Evolutionary conservation across 2,113 vertebrate species (phyloP).

Genomic region (Hirundichthys speculiger): DNA sequence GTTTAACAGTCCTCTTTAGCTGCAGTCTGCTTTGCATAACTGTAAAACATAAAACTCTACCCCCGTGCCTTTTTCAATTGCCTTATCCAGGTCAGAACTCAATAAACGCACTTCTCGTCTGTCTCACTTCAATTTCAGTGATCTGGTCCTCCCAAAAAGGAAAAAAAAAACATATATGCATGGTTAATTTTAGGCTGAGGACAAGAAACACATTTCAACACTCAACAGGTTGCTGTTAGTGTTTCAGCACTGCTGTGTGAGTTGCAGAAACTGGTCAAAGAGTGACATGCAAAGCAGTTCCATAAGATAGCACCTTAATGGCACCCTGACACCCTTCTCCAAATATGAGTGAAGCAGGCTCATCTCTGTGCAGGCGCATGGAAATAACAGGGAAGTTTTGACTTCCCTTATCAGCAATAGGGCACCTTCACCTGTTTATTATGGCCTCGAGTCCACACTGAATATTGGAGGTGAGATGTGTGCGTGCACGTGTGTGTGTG

Average conservation of each 20-base stretch:
- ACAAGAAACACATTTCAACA: neutral
- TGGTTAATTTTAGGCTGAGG: neutral
- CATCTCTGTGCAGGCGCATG: neutral
- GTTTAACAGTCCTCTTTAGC: constrained; percentile 11
- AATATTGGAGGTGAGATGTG: neutral
- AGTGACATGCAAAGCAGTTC: constrained; percentile 29
- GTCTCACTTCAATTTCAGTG: too few relatives aligned
- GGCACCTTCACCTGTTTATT: constrained; percentile 9
- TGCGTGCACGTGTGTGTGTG: constrained; percentile 12
- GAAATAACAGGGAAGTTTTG: neutral
- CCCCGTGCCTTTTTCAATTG: neutral
- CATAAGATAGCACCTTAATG: constrained; percentile 13
- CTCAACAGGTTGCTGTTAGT: neutral
- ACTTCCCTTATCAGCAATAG: neutral
- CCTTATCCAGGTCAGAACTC: constrained; percentile 7
- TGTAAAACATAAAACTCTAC: constrained; percentile 39
- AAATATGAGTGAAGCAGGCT: constrained; percentile 4
- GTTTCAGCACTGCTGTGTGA: neutral
- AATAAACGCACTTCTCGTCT: constrained; percentile 5
- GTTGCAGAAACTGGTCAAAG: neutral
- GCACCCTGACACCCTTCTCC: neutral
- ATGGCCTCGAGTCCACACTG: neutral
- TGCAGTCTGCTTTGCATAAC: constrained; percentile 54
- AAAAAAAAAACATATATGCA: neutral
- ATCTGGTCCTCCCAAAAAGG: neutral